Evolutionary conservation across 1,140 invertebrate species (phyloP), one percentile per base, ranked within the genome.

Genomic region (Rhopalosiphum padi): DNA sequence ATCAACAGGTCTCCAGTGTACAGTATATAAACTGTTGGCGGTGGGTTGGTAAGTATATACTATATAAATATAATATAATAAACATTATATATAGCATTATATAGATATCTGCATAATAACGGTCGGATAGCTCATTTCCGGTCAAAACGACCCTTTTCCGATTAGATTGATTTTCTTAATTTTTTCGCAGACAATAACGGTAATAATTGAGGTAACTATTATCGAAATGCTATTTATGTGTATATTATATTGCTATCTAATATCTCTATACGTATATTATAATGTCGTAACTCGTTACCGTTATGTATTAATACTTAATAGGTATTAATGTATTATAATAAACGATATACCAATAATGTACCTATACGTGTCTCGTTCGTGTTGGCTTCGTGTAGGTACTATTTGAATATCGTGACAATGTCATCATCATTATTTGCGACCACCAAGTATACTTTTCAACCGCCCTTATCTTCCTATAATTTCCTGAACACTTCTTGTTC

Each of bases 261-360:
- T 77, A n/a, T 77, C 30, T 30, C 5, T n/a, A 68, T 5, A n/a
- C 15, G 11, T 68, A 77, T n/a, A 77, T 68, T n/a, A 77, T 21
- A 18, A 77, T n/a, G 15, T 77, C 30, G 11, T 68, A n/a, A 77
- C 30, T 77, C 60, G 30, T 77, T 77, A n/a, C 30, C 30, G 60
- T 77, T 77, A 18, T 77, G 15, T 77, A 77, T n/a, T n/a, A 77
- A 77, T 77, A 77, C n/a, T n/a, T 77, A 77, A 77, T 77, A 77
- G 60, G 60, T n/a, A 68, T 68, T n/a, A n/a, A 68, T 68, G 30
- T 77, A 77, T 77, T n/a, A 21, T 77, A 51, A 21, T 77, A 51
- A 18, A 51, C 15, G 11, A 4, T n/a, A 68, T 60, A 30, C 30
- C 25, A 30, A 60, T 60, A 30, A 25, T 60, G 55, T 60, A 60